These are phyloP conservation scores for Epirrhoe tristata DNA, from an alignment of 2,888 invertebrate genomes.

Conservation along the genomic window DNA sequence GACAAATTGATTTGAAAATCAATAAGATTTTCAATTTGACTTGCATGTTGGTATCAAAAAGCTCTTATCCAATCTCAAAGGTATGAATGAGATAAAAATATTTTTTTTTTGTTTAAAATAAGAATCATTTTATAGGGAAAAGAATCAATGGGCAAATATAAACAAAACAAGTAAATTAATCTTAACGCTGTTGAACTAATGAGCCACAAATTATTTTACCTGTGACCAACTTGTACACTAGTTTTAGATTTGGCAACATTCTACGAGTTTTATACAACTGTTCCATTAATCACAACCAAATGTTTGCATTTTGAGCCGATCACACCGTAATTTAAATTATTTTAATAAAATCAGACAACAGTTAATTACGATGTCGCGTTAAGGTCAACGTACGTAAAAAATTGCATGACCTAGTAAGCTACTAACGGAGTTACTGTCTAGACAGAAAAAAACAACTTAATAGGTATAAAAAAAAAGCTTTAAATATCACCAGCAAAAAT, in stretches of 20 bases:
- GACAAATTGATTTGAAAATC: too few relatives aligned
- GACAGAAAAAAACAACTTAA: not conserved
- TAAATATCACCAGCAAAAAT: not conserved
- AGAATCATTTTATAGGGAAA: too few relatives aligned
- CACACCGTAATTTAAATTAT: conserved; percentile 6
- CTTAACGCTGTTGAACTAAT: too few relatives aligned
- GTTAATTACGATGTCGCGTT: conserved; percentile 15
- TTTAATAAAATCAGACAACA: conserved; percentile 12
- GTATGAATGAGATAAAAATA: too few relatives aligned
- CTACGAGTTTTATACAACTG: not conserved
- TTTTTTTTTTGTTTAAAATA: too few relatives aligned
- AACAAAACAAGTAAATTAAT: too few relatives aligned
- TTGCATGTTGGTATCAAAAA: too few relatives aligned
- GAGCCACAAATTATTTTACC: too few relatives aligned
- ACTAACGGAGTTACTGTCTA: conserved; percentile 14
- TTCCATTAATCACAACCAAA: not conserved
- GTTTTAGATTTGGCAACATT: not conserved
- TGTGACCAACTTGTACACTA: too few relatives aligned
- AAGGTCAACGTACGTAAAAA: conserved; percentile 18
- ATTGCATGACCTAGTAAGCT: conserved; percentile 13
- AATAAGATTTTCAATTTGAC: too few relatives aligned
- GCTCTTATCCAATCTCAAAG: too few relatives aligned
- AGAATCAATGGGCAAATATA: too few relatives aligned
- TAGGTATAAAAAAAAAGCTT: not conserved
- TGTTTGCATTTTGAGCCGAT: not conserved